These are phyloP conservation scores for Sebastes oblongus DNA, from an alignment of 2,797 vertebrate species.

Conservation along the genomic window DNA sequence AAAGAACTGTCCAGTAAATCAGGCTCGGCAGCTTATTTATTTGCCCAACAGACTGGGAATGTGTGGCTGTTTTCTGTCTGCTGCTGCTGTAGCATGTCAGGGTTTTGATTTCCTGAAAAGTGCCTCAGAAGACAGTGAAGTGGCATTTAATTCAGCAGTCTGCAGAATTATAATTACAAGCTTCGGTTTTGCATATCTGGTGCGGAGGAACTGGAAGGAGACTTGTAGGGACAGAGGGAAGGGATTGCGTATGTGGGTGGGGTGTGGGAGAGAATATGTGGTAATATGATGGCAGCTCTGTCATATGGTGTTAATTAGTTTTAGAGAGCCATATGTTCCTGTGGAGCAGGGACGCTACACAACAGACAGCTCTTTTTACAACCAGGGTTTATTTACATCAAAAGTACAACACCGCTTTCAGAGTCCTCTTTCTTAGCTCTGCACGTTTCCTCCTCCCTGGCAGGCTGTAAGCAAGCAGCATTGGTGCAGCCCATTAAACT, in stretches of 20 bases:
- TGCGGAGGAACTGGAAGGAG: neutral
- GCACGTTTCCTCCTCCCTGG: neutral
- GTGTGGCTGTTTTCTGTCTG: neutral
- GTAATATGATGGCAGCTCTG: conserved; percentile 49
- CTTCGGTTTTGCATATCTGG: conserved; percentile 2
- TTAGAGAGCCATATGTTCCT: conserved; percentile 59
- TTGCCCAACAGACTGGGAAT: conserved; percentile 1
- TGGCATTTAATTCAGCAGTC: conserved; percentile 11
- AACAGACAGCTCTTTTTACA: conserved; percentile 19
- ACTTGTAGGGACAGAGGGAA: neutral
- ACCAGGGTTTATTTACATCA: conserved; percentile 22
- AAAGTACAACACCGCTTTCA: neutral
- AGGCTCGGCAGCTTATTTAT: neutral
- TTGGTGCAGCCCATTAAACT: conserved; percentile 61
- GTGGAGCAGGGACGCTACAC: conserved; percentile 2
- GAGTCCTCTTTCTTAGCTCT: neutral
- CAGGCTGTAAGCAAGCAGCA: conserved; percentile 37
- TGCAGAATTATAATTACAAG: conserved; percentile 20
- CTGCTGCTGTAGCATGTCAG: neutral
- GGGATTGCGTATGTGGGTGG: conserved; percentile 13
- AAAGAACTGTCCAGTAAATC: neutral
- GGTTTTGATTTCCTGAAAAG: conserved; percentile 6
- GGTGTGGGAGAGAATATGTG: conserved; percentile 21
- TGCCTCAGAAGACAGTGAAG: conserved; percentile 3
- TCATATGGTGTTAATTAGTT: conserved; percentile 68